Evolutionary conservation across 2,113 vertebrate genomes (phyloP).

Genomic region (Cinclus cinclus): DNA sequence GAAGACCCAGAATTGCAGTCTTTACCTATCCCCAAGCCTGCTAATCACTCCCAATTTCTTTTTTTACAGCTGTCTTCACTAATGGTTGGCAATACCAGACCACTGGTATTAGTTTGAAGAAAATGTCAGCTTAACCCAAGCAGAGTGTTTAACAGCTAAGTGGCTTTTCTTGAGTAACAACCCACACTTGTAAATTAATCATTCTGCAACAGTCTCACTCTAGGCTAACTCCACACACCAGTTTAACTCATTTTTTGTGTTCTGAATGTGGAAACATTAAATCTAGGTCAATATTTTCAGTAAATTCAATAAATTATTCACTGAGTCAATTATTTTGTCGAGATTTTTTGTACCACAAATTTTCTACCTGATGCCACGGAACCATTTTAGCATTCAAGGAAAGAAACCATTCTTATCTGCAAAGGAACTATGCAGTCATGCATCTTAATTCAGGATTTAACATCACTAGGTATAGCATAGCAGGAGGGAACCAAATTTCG

Average conservation of each 20-base stretch:
- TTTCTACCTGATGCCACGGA: neutral
- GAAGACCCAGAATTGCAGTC: neutral
- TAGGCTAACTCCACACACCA: slow-evolving; percentile 13
- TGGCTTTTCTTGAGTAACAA: slow-evolving; percentile 21
- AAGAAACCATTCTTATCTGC: neutral
- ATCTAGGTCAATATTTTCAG: slow-evolving; percentile 59
- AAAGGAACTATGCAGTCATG: neutral
- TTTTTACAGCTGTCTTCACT: neutral
- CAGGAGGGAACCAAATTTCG: neutral
- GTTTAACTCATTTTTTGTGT: slow-evolving; percentile 29
- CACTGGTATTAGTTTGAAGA: neutral
- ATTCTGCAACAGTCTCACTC: slow-evolving; percentile 9
- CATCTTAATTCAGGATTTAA: slow-evolving; percentile 19
- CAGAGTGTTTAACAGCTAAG: neutral
- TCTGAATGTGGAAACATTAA: slow-evolving; percentile 43
- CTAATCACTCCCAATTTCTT: neutral
- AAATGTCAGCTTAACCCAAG: slow-evolving; percentile 8
- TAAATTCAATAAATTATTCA: slow-evolving; percentile 64
- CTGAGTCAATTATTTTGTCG: slow-evolving; percentile 43
- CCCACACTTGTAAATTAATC: slow-evolving; percentile 58
- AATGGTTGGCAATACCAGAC: neutral
- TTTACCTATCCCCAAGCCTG: neutral
- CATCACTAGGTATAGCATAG: neutral
- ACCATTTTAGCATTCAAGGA: neutral
- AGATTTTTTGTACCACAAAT: slow-evolving; percentile 23